Percentiles rank a stretch among this genome's conserved stretches.
These are phyloP conservation scores for Escarpia spicata DNA, from an alignment of 2,888 invertebrate genomes.

Conservation along the genomic window DNA sequence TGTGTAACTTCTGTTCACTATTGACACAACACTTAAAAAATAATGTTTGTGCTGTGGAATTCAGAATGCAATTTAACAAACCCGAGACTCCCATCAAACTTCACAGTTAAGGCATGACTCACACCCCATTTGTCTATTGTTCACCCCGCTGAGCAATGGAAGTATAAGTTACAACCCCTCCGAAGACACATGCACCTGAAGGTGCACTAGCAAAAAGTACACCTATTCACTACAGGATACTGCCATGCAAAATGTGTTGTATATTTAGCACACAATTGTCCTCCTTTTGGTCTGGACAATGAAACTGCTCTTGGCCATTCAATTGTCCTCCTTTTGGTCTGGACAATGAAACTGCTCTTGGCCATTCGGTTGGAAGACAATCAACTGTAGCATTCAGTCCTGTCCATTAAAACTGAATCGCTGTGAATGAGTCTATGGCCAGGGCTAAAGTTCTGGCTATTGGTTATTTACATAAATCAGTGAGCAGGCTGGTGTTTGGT, in stretches of 20 bases:
- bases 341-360: background rate
- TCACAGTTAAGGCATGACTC: background rate
- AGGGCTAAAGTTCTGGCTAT: too few species aligned
- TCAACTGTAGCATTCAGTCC: background rate
- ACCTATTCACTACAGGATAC: background rate
- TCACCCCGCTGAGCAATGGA: background rate
- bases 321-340: background rate
- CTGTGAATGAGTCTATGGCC: too few species aligned
- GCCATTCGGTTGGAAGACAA: background rate
- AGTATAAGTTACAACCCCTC: background rate
- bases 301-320: background rate
- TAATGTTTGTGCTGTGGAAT: background rate
- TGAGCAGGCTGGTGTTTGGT: too few species aligned
- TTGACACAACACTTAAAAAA: background rate
- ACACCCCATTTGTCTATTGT: constrained; percentile 9
- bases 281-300: background rate
- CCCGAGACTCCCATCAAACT: background rate
- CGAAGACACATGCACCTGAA: background rate
- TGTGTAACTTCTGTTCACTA: background rate
- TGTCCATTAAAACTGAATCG: background rate
- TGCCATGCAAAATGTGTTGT: background rate
- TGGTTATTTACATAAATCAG: too few species aligned
- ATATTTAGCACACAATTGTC: background rate
- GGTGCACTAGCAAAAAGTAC: background rate
- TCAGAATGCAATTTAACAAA: too few species aligned